Evolutionary conservation across 2,797 vertebrate genomes (phyloP).

Genomic region (Spheniscus humboldti): DNA sequence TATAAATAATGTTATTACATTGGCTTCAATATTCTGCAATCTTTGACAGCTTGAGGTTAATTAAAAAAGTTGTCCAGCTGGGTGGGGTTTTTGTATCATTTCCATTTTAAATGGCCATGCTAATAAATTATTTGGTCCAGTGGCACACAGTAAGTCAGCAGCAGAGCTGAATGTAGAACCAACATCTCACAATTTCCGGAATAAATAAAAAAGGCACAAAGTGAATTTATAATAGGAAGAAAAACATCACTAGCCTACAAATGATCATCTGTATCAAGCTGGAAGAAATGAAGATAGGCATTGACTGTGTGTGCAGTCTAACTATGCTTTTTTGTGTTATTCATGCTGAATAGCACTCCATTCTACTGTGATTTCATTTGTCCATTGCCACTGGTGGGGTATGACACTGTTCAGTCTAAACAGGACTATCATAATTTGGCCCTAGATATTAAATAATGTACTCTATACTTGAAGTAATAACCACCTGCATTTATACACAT

Average conservation of each 20-base stretch:
- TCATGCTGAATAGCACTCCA: background rate
- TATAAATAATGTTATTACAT: background rate
- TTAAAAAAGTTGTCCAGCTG: background rate
- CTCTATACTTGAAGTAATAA: background rate
- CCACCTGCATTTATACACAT: background rate
- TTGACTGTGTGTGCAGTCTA: background rate
- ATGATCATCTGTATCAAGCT: background rate
- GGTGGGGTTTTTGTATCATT: fast-evolving
- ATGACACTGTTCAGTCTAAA: background rate
- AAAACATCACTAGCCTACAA: background rate
- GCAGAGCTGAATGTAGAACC: background rate
- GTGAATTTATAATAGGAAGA: background rate
- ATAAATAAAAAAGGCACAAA: background rate
- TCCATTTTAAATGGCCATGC: background rate
- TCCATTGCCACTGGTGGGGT: background rate
- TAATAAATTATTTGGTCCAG: background rate
- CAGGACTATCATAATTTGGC: background rate
- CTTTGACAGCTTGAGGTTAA: background rate
- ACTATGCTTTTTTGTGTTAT: background rate
- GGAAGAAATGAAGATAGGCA: background rate
- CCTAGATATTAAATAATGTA: background rate
- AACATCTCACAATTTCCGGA: background rate
- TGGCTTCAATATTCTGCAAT: background rate
- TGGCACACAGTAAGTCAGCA: background rate
- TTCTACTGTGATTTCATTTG: background rate